Base-by-base conservation (phyloP, 2,113 vertebrate species). In the Chinchilla lanigera region DNA sequence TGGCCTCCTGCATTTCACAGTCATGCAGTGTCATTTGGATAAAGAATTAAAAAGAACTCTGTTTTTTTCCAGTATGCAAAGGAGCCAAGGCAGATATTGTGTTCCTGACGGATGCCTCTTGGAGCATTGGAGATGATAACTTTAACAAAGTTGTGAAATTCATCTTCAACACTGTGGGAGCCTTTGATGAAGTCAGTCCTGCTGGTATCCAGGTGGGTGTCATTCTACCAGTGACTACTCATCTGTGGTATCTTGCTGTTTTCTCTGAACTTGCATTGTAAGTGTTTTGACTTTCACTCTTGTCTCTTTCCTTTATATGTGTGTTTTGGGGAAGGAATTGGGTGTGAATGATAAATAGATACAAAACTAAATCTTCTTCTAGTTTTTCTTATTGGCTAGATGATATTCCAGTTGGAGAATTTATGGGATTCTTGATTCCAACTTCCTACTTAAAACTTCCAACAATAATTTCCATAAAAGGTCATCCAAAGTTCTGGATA, bases 81-180 rank as follows among this genome's bases (percentile, higher is more conserved):
- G 99, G 99, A 26, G 99, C 99, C 97, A 99, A 99, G 98, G 99
- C 99, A 90, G 99, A 99, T 84, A 99, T 99, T 97, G 99, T 99
- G n/a, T 99, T 99, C 98, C 98, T 99, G 95, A 99, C 99, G 69
- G 99, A 99, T 86, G 99, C 99, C 82, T 99, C 99, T 20, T 99
- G 99, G 99, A 99, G 99, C 97, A 99, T 99, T 81, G 99, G 99
- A 2, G 99, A 99, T 97, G 99, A 99, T 84, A 99, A 99, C 98
- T 99, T 99, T 98, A 98, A 98, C 96, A 99, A 99, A 98, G 99
- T 99, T 33, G 97, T 99, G 71, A 98, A 99, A 97, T 99, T 99
- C 93, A 98, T 99, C 96, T 99, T 99, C 86, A 98, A 98, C 83
- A 99, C 99, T 54, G 99, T 99, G 95, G 99, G 99, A 41, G 99